These are phyloP conservation scores for Myotis yumanensis DNA, from an alignment of 2,113 vertebrate species.

Conservation along the genomic window DNA sequence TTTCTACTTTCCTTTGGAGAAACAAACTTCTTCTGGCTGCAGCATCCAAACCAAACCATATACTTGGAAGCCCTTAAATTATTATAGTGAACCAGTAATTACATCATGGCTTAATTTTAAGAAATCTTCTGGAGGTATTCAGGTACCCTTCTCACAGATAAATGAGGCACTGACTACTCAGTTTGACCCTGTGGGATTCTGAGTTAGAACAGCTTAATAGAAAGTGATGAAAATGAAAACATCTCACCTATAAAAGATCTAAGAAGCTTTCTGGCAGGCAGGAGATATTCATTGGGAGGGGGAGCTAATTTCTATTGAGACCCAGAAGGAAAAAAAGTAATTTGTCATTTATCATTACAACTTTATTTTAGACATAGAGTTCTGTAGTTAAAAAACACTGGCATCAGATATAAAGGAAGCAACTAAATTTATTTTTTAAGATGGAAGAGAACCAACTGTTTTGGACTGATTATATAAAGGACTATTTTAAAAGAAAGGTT, in stretches of 20 bases:
- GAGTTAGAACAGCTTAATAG: background rate
- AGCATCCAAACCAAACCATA: background rate
- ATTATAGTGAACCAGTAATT: background rate
- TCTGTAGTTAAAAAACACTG: background rate
- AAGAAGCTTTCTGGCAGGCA: background rate
- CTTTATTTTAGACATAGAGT: constrained; percentile 12
- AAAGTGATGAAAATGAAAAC: constrained; percentile 4
- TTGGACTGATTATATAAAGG: background rate
- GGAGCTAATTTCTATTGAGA: constrained; percentile 4
- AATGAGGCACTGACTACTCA: background rate
- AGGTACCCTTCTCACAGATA: constrained; percentile 11
- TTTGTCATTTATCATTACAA: background rate
- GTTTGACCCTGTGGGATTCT: background rate
- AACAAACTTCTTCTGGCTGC: background rate
- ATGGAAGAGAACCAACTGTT: background rate
- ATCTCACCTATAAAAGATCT: background rate
- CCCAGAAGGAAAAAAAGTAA: background rate
- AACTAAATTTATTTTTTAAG: constrained; percentile 11
- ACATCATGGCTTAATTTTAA: background rate
- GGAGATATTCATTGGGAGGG: background rate
- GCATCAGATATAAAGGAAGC: background rate
- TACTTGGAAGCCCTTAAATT: background rate
- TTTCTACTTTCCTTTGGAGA: background rate
- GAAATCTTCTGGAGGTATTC: background rate
- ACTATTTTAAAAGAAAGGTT: constrained; percentile 7